Base-by-base conservation (phyloP, 2,888 invertebrate genomes). In the Trissolcus japonicus region DNA sequence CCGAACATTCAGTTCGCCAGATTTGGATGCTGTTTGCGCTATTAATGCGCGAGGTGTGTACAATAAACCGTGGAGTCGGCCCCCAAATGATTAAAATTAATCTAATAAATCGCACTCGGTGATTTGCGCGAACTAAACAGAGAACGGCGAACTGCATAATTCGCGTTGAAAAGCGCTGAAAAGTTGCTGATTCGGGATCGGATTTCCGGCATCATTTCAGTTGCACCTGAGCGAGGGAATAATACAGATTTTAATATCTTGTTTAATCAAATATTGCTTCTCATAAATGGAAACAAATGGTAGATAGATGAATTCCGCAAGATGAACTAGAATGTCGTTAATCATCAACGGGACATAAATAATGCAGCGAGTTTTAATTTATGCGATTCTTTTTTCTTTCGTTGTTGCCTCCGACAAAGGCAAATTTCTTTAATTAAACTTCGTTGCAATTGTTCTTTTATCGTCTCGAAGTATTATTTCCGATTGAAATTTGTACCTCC, bases 311-410 rank as follows among this genome's bases (percentile, higher is more conserved):
- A 50, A 50, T 50, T 50, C 17, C 16, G 50, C 50, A 17, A 50
- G 19, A 50, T 50, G 17, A 50, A 50, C 50, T 17, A 14, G 50
- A 50, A 17, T 50, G 17, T 50, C 17, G 6, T 17, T 4, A 50
- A 16, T 50, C 50, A 50, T 50, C 50, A 17, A 7, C n/a, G 17
- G 2, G 6, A 17, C 17, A 9, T 50, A 50, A 50, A 50, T 50
- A 50, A 50, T 50, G 17, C 50, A 14, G 14, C 50, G 7, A 11
- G 50, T 17, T 50, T 46, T 50, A 50, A 50, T 50, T 50, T 17
- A 9, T 7, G 17, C 17, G 11, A 1, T 17, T 50, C 2, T 17
- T 50, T 17, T 17, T 50, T 14, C 6, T 29, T 29, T 29, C n/a
- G n/a, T n/a, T n/a, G n/a, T n/a, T n/a, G n/a, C 6, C 6, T 29